Evolutionary conservation across 2,113 vertebrate species (phyloP), one percentile per base, ranked within the genome.

Genomic region (Chloropsis hardwickii): DNA sequence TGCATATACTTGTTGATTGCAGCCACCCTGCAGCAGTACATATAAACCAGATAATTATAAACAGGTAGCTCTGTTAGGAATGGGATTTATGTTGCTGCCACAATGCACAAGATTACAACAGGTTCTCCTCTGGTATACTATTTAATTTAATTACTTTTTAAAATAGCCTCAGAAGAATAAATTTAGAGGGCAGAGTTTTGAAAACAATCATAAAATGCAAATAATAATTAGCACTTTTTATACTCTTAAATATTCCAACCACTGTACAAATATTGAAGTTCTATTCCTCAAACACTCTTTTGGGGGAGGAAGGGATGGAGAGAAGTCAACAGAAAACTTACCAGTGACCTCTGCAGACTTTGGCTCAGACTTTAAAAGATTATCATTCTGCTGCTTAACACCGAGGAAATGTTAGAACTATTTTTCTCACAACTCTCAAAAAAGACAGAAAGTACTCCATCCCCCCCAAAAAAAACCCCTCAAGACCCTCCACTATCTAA

Each of bases 41-140:
- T 97, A 98, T 97, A 98, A 98, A 98, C 94, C 97, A 98, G 91
- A 98, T 98, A 97, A 98, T 98, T 98, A 98, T 98, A 97, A 98
- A 98, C 94, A 98, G 95, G 95, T 98, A 97, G 91, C 83, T 98
- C 95, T 97, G 64, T 94, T 96, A 94, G 74, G 77, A 96, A 95
- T 90, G 86, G 79, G 89, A 96, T 94, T 95, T 98, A 96, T 88
- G 97, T 98, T 97, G 97, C 98, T 98, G 98, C 98, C 97, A 98
- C 97, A 98, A 98, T 82, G 97, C 88, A 98, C 79, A 96, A 97
- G 91, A 98, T 97, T 91, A 97, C 93, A 98, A 98, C 95, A 97
- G 50, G 84, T 97, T 96, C 66, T 88, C 80, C 72, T 92, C 79
- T 73, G 39, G 21, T 62, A 53, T 83, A 37, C 61, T 71, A 58